Percentiles rank a stretch among this genome's conserved stretches.
Evolutionary conservation across 2,113 vertebrate genomes (phyloP).

Genomic region (Martes martes): DNA sequence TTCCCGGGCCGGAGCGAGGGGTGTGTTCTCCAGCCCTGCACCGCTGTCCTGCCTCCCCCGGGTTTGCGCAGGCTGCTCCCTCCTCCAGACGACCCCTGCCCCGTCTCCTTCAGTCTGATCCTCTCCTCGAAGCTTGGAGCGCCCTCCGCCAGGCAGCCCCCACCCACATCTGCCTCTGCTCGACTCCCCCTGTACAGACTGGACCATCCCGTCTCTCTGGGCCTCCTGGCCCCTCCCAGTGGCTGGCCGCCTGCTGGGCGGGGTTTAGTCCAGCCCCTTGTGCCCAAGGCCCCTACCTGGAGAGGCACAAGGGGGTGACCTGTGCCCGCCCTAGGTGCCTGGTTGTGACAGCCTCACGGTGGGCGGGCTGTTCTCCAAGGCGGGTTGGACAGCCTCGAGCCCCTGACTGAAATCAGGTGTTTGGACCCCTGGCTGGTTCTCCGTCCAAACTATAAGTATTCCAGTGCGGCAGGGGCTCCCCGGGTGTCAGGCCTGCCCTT

Average conservation of each 20-base stretch:
- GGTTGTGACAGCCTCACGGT: neutral
- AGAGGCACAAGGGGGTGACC: neutral
- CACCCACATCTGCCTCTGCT: accelerated
- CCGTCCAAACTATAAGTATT: neutral
- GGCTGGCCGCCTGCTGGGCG: accelerated
- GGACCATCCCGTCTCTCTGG: neutral
- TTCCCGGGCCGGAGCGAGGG: accelerated
- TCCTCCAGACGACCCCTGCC: neutral
- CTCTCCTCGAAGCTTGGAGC: neutral
- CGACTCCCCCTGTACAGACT: accelerated
- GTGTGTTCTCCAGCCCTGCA: neutral
- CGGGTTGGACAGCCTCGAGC: neutral
- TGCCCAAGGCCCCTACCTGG: neutral
- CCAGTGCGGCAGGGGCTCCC: neutral
- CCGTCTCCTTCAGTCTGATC: neutral
- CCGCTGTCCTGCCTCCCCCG: neutral
- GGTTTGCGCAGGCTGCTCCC: accelerated
- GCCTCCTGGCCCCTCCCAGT: neutral
- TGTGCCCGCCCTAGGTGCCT: neutral
- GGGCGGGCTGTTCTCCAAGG: neutral
- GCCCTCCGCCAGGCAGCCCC: neutral
- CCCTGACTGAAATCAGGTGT: neutral
- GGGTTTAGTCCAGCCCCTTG: neutral
- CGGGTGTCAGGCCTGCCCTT: neutral
- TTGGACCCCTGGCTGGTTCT: neutral